phyloP scores from a whole-genome alignment of 2,797 vertebrate species.

The Premnoplex brunnescens region DNA sequence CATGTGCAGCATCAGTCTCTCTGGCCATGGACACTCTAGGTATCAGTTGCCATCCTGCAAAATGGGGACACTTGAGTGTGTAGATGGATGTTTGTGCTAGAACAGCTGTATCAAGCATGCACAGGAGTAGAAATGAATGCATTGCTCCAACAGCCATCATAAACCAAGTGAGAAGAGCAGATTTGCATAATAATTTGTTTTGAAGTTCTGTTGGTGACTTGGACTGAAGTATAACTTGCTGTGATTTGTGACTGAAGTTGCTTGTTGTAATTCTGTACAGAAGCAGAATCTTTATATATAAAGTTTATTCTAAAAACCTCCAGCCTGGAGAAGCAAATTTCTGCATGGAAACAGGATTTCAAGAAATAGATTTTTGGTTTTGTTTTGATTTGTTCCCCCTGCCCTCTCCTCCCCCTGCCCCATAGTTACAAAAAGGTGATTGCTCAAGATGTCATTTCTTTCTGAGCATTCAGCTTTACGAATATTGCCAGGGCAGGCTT shows the following conservation, averaged over 20 bases:
- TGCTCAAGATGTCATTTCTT: not conserved
- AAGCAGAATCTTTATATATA: not conserved
- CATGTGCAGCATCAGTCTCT: not conserved
- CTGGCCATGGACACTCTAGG: rapidly evolving
- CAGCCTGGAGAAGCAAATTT: not conserved
- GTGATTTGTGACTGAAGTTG: not conserved
- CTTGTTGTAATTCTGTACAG: not conserved
- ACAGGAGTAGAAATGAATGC: not conserved
- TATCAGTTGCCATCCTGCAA: not conserved
- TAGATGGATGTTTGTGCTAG: not conserved
- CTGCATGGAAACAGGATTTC: not conserved
- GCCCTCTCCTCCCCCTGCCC: rapidly evolving
- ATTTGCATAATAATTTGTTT: not conserved
- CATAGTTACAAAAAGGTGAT: not conserved
- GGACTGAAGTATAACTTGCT: not conserved
- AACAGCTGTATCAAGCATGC: not conserved
- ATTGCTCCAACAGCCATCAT: rapidly evolving
- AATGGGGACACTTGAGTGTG: not conserved
- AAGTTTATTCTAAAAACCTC: not conserved
- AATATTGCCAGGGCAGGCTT: not conserved
- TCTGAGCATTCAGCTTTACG: not conserved
- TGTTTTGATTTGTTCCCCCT: rapidly evolving
- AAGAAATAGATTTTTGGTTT: not conserved
- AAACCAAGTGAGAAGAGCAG: not conserved
- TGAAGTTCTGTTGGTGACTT: not conserved